Evolutionary conservation across 2,113 vertebrate species (phyloP).

Genomic region (Colaptes auratus): DNA sequence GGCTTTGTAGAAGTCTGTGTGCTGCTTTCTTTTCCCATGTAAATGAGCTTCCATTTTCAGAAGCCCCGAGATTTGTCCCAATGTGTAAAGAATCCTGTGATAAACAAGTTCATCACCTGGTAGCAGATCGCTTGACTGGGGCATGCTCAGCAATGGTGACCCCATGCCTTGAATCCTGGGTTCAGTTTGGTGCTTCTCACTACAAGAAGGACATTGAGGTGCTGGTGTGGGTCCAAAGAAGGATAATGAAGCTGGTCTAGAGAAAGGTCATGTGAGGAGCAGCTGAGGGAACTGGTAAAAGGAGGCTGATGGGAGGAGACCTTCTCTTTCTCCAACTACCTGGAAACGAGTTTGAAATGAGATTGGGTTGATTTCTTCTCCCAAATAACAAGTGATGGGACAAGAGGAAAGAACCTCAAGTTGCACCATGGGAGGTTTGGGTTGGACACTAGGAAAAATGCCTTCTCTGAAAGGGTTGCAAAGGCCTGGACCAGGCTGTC

Average conservation of each 20-base stretch:
- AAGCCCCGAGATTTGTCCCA: background rate
- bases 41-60: fast-evolving
- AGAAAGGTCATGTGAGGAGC: no score
- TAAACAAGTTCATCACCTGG: background rate
- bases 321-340: background rate
- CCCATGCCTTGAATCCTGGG: background rate
- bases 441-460: background rate
- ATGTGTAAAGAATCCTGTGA: background rate
- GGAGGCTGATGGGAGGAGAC: background rate
- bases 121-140: background rate
- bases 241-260: no score
- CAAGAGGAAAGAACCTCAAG: background rate
- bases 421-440: background rate
- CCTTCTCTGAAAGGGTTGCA: background rate
- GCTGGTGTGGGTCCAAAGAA: no score
- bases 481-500: background rate
- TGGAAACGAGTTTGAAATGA: background rate
- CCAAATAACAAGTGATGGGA: background rate
- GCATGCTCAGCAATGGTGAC: background rate
- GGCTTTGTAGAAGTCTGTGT: background rate
- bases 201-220: background rate
- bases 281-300: background rate
- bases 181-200: background rate
- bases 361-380: background rate
- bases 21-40: background rate